Base-by-base conservation (phyloP, 1,140 invertebrate genomes). In the Leguminivora glycinivorella region DNA sequence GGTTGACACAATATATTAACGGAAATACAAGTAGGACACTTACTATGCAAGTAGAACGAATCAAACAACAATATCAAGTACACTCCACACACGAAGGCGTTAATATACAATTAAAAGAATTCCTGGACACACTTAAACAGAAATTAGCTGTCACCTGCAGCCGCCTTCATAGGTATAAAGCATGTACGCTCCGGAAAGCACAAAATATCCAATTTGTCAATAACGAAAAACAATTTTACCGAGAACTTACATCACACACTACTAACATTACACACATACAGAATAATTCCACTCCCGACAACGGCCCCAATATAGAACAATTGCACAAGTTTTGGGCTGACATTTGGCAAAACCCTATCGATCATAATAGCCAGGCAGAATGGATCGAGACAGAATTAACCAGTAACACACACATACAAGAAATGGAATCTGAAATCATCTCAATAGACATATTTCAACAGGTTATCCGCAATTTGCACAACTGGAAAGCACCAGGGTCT, bases 111-210 rank as follows among this genome's bases (percentile, higher is more conserved):
- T 31, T 31, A 31, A 7, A 3, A 31, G 4, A 56, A 68, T 38
- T 58, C 72, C 34, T 78, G 66, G 76, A 78, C 43, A 76, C 77
- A 67, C 43, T 79, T 24, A 79, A 79, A 79, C 77, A 79, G 67
- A 79, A 79, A 73, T 60, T 79, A 0, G 29, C 67, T 19, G 63
- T 75, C 0, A 22, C 56, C 2, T 14, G 22, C 7, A 56, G 69
- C 10, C 25, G 72, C 1, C 31, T 76, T 10, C 56, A 69, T 25
- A 66, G 75, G 66, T 77, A 77, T 25, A 72, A 66, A 34, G 29
- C 22, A 47, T 78, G 72, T 22, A 74, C 69, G 9, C 2, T 58
- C 5, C 67, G 75, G 43, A 79, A 79, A 72, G 17, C 25, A 47
- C 71, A 76, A 67, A 79, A 79, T 56, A 56, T 19, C 0, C 71